These are phyloP conservation scores for Berghia stephanieae DNA, from an alignment of 1,140 invertebrate species.

Conservation along the genomic window DNA sequence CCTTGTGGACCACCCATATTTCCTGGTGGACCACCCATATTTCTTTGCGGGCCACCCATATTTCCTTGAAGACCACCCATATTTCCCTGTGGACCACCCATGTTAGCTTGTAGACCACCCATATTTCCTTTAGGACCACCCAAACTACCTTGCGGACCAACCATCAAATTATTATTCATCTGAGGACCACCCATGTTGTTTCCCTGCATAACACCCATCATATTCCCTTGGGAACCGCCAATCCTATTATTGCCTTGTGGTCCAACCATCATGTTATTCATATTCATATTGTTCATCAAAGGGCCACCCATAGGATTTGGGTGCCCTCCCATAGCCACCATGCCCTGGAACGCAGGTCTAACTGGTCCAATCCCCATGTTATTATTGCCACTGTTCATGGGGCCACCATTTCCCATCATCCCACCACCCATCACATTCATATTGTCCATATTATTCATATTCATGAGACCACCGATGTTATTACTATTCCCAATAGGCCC, in stretches of 20 bases:
- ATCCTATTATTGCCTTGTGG: no score
- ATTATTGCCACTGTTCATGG: conserved; percentile 18
- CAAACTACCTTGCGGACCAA: not conserved
- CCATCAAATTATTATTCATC: conserved; percentile 29
- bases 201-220: not conserved
- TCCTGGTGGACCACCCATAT: conserved; percentile 9
- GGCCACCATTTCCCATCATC: not conserved
- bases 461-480: no score
- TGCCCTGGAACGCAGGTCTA: no score
- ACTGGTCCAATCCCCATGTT: no score
- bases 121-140: conserved; percentile 28
- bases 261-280: no score
- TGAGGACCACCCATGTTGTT: conserved; percentile 13
- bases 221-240: conserved; percentile 7
- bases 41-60: not conserved
- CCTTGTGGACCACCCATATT: conserved; percentile 14
- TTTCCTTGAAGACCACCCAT: conserved; percentile 1
- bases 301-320: not conserved
- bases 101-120: conserved; percentile 17
- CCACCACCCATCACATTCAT: not conserved
- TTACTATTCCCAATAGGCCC: no score
- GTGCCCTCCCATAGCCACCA: conserved; percentile 11
- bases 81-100: conserved; percentile 18
- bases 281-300: no score
- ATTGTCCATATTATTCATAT: not conserved